Conservation (phyloP, 2,888 invertebrate genomes). For the Sesia apiformis region DNA sequence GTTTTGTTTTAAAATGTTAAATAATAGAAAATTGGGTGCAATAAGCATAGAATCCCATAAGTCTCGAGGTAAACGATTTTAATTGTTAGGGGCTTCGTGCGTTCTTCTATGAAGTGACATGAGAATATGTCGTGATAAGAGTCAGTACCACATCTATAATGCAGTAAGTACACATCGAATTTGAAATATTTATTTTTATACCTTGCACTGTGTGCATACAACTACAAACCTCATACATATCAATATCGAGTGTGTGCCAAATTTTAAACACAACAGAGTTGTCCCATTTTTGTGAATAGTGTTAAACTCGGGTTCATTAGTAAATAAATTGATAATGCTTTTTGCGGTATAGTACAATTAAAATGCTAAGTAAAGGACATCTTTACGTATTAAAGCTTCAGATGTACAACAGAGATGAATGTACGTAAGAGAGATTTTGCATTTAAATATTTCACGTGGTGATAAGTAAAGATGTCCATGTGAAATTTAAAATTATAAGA, state of each 20-base stretch:
- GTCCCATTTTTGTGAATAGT: slow-evolving; percentile 38
- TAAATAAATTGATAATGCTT: slow-evolving; percentile 11
- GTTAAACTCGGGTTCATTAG: background rate
- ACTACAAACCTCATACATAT: slow-evolving; percentile 35
- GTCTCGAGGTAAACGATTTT: no score
- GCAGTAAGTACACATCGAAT: background rate
- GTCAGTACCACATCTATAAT: no score
- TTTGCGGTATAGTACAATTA: slow-evolving; percentile 17
- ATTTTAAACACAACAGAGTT: slow-evolving; percentile 28
- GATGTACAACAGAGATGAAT: slow-evolving; percentile 18
- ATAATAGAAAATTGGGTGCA: no score
- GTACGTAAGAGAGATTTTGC: slow-evolving; percentile 14
- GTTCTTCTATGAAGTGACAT: no score
- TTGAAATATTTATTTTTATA: background rate
- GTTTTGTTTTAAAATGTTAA: no score
- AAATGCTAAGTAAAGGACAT: slow-evolving; percentile 9
- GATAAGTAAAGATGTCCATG: slow-evolving; percentile 1
- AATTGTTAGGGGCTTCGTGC: no score
- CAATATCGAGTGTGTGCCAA: slow-evolving; percentile 52
- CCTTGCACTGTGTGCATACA: slow-evolving; percentile 9
- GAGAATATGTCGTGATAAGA: no score
- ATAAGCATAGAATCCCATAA: no score
- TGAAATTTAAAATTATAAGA: background rate
- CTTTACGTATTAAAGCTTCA: slow-evolving; percentile 11
- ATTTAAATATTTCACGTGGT: slow-evolving; percentile 7